Percentiles rank a stretch among this genome's conserved stretches.
These are phyloP conservation scores for Papilio elwesi DNA, from an alignment of 2,888 invertebrate species.

Conservation along the genomic window DNA sequence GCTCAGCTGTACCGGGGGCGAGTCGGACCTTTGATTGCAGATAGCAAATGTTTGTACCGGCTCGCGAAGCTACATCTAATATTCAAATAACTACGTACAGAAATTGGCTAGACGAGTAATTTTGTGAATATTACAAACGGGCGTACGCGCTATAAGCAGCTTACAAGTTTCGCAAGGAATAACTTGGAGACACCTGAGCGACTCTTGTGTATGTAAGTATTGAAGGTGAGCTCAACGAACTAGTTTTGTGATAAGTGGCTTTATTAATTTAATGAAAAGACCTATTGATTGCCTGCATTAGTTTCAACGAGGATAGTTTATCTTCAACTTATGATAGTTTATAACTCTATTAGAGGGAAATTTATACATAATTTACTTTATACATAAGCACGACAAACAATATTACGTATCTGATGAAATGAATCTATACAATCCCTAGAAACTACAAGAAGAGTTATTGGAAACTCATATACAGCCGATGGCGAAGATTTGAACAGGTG, in stretches of 20 bases:
- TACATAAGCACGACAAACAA: too few species aligned
- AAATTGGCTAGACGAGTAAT: conserved; percentile 70
- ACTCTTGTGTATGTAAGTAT: conserved; percentile 57
- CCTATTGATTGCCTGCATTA: conserved; percentile 60
- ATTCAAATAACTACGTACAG: conserved; percentile 77
- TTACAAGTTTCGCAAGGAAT: conserved; percentile 73
- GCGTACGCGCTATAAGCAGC: conserved; percentile 70
- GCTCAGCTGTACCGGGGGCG: conserved; percentile 49
- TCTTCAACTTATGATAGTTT: conserved; percentile 31
- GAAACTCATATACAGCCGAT: too few species aligned
- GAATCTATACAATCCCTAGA: too few species aligned
- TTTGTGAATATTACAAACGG: conserved; percentile 69
- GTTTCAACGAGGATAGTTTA: conserved; percentile 39
- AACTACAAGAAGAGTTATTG: too few species aligned
- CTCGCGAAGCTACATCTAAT: conserved; percentile 72
- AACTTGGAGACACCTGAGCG: conserved; percentile 65
- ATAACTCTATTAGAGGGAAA: conserved; percentile 8
- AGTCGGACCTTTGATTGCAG: conserved; percentile 78
- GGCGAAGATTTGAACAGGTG: background rate
- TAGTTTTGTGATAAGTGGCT: conserved; percentile 60
- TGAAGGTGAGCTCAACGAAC: conserved; percentile 53
- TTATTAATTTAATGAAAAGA: conserved; percentile 70
- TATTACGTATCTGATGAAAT: too few species aligned
- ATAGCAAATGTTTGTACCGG: conserved; percentile 77
- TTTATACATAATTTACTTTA: background rate